phyloP scores from a whole-genome alignment of 2,113 vertebrate species.

The Ammodramus savannarum region DNA sequence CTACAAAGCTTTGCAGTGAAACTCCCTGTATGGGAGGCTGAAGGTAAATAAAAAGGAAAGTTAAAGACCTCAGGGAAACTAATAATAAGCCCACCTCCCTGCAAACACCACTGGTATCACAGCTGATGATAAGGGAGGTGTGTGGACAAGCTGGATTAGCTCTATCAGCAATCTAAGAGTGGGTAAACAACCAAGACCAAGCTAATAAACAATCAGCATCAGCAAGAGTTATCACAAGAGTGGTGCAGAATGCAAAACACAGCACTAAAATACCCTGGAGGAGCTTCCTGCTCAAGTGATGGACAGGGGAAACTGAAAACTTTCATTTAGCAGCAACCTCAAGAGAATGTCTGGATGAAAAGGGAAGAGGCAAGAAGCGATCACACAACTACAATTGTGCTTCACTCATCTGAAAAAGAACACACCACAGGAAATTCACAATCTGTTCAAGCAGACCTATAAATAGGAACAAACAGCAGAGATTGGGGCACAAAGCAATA shows the following conservation, averaged over 20 bases:
- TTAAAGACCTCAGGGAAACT: background rate
- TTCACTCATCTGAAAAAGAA: background rate
- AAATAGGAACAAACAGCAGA: background rate
- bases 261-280: background rate
- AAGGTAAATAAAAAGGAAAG: background rate
- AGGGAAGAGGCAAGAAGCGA: background rate
- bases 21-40: background rate
- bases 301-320: background rate
- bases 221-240: background rate
- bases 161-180: background rate
- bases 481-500: background rate
- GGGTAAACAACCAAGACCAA: background rate
- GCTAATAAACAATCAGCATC: background rate
- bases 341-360: background rate
- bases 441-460: background rate
- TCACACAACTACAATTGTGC: background rate
- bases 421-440: background rate
- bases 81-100: background rate
- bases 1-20: fast-evolving
- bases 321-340: background rate
- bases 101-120: background rate
- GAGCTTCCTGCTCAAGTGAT: background rate
- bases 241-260: background rate
- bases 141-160: background rate
- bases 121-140: background rate